phyloP scores from a whole-genome alignment of 2,113 vertebrate genomes.

The Poecile atricapillus region DNA sequence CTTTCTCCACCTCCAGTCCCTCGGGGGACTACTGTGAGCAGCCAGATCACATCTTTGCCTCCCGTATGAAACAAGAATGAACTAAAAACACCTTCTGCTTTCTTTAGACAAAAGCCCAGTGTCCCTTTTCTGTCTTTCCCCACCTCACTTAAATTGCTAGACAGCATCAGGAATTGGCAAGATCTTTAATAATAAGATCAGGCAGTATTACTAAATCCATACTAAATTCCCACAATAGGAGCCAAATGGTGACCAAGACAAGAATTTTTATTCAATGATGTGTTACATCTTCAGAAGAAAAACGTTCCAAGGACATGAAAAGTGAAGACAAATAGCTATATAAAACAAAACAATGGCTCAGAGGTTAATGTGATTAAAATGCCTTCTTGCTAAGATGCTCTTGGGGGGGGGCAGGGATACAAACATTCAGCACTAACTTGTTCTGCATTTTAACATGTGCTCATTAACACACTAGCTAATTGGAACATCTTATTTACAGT shows the following conservation, averaged over 20 bases:
- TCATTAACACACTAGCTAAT: not conserved
- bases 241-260: constrained; percentile 26
- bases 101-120: not conserved
- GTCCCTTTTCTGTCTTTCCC: not conserved
- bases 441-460: not conserved
- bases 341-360: not conserved
- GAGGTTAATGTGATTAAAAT: not conserved
- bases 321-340: not conserved
- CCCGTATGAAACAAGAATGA: not conserved
- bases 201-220: constrained; percentile 4
- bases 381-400: not conserved
- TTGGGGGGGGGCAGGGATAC: rapidly evolving
- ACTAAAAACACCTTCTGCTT: not conserved
- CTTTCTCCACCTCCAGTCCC: not conserved
- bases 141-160: constrained; percentile 21
- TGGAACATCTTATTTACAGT: not conserved
- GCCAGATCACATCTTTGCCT: not conserved
- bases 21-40: not conserved
- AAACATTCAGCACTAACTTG: not conserved
- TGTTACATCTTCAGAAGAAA: not conserved
- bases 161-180: constrained; percentile 42
- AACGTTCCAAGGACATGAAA: not conserved
- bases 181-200: constrained; percentile 18
- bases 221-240: constrained; percentile 26
- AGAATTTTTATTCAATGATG: constrained; percentile 28